Percentiles rank a stretch among this genome's conserved stretches.
Evolutionary conservation across 1,140 invertebrate species (phyloP).

Genomic region (Neodiprion fabricii): DNA sequence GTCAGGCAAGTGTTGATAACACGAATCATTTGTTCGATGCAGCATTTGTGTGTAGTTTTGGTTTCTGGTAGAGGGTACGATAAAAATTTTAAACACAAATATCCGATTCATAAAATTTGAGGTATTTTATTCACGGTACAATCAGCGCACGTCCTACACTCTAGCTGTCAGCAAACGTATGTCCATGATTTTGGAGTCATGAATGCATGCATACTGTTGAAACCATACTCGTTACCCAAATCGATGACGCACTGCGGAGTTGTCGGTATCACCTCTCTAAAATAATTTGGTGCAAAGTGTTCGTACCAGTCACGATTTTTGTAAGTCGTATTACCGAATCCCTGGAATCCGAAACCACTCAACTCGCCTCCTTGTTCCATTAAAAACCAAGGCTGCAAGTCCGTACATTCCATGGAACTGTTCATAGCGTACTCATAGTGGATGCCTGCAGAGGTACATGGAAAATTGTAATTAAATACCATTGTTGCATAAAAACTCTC

Average conservation of each 20-base stretch:
- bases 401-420: slow-evolving; percentile 47
- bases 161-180: slow-evolving; percentile 41
- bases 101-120: background rate
- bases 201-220: slow-evolving; percentile 61
- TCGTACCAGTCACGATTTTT: slow-evolving; percentile 52
- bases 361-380: slow-evolving; percentile 48
- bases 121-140: background rate
- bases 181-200: slow-evolving; percentile 57
- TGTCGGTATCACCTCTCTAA: slow-evolving; percentile 49
- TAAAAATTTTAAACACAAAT: background rate
- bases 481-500: background rate
- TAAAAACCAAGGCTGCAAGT: slow-evolving; percentile 50
- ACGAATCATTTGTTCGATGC: background rate
- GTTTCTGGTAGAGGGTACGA: background rate
- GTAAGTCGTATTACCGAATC: slow-evolving; percentile 43
- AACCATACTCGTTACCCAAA: slow-evolving; percentile 45
- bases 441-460: slow-evolving; percentile 42
- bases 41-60: background rate
- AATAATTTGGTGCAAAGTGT: slow-evolving; percentile 23
- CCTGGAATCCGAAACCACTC: slow-evolving; percentile 52
- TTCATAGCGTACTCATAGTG: slow-evolving; percentile 60
- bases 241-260: slow-evolving; percentile 53
- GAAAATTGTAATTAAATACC: background rate
- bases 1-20: background rate
- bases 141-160: too few species aligned